Base-by-base conservation (phyloP, 1,140 invertebrate genomes). In the Littorina saxatilis region DNA sequence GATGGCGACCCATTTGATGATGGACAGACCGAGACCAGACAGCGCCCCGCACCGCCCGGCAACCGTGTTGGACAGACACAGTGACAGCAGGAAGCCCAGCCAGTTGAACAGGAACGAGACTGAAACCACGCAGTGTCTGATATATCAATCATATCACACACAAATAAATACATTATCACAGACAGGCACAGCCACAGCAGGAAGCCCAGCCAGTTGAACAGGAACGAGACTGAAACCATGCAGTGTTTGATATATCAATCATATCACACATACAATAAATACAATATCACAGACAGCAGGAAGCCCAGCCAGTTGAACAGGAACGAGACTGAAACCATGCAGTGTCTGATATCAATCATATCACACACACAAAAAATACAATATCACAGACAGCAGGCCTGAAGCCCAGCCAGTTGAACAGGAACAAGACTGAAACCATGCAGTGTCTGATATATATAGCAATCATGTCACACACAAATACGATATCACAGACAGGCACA, bases 261-360 rank as follows among this genome's bases (percentile, higher is more conserved):
- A n/a, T n/a, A n/a, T n/a, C n/a, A n/a, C n/a, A n/a, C n/a, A n/a
- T n/a, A n/a, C n/a, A n/a, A n/a, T n/a, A n/a, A n/a, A n/a, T n/a
- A n/a, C n/a, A n/a, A n/a, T n/a, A n/a, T n/a, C 94, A 98, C 96
- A 79, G 98, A 93, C 86, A 97, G 93, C 76, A 98, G 92, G 90
- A 98, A 98, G 72, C 97, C 97, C 90, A 98, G 96, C 97, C 97
- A 98, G 92, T 98, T 98, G 93, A 98, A 98, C 39, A 97, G 93
- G 91, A 97, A 97, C 84, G 96, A 95, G 90, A 97, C 89, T 90
- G 85, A 79, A 88, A 29, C n/a, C n/a, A n/a, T n/a, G n/a, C n/a
- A n/a, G n/a, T n/a, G n/a, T n/a, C n/a, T n/a, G n/a, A n/a, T n/a
- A n/a, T n/a, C n/a, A n/a, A n/a, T n/a, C n/a, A n/a, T n/a, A n/a